Percentiles rank a stretch among this genome's conserved stretches.
Evolutionary conservation across 2,113 vertebrate species (phyloP).

Genomic region (Coryphaenoides rupestris): DNA sequence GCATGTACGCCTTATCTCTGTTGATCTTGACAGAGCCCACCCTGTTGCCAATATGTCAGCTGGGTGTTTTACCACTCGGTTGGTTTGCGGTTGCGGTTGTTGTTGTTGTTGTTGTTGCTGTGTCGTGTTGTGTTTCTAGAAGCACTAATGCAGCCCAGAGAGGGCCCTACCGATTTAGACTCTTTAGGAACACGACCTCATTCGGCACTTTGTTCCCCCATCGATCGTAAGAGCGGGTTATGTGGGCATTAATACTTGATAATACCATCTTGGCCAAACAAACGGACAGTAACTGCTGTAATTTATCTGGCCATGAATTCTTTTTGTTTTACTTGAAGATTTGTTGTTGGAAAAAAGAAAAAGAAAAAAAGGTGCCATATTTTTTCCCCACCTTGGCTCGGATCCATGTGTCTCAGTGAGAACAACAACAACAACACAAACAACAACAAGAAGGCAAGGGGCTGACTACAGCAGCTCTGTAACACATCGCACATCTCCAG

Average conservation of each 20-base stretch:
- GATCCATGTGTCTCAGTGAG: constrained; percentile 13
- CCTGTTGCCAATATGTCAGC: not conserved
- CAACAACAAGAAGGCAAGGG: constrained; percentile 34
- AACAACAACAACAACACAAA: constrained; percentile 16
- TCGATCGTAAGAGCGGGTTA: not conserved
- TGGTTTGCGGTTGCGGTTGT: not conserved
- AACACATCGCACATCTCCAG: constrained; percentile 14
- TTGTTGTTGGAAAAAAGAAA: not conserved
- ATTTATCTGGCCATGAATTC: too few relatives aligned
- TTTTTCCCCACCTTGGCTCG: not conserved
- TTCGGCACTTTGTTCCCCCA: not conserved
- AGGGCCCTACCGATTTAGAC: not conserved
- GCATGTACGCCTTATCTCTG: not conserved
- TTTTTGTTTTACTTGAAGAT: too few relatives aligned
- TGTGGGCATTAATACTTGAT: too few relatives aligned
- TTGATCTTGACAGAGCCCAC: not conserved
- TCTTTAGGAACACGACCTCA: not conserved
- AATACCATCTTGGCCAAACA: too few relatives aligned
- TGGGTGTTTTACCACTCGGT: not conserved
- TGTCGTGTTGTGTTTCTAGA: not conserved
- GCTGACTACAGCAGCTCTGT: constrained; percentile 57
- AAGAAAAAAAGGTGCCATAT: not conserved
- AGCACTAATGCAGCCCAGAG: not conserved
- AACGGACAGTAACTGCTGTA: too few relatives aligned
- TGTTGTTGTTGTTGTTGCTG: not conserved